Evolutionary conservation across 2,888 invertebrate genomes (phyloP).

Genomic region (Chrysolina haemoptera): DNA sequence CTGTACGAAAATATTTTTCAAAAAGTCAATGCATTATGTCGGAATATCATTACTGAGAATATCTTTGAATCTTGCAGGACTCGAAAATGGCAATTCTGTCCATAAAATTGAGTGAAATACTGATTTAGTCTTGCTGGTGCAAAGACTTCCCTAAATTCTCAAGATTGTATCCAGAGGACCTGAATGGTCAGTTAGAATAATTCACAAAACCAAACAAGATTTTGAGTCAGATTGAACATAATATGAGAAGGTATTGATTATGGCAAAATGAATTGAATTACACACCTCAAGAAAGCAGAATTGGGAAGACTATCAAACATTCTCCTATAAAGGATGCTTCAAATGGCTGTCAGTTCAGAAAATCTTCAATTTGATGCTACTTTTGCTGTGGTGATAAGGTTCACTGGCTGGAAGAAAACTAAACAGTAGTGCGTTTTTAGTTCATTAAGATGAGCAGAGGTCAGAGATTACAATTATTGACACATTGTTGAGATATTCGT

Average conservation of each 20-base stretch:
- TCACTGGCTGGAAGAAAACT: constrained; percentile 5
- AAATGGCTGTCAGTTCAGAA: neutral
- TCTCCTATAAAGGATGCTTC: neutral
- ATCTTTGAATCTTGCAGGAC: too few species aligned
- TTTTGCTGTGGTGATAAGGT: neutral
- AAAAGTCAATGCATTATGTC: too few species aligned
- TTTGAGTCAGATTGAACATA: too few species aligned
- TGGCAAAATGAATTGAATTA: neutral
- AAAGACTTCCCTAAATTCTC: too few species aligned
- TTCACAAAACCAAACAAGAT: too few species aligned
- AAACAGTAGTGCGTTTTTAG: neutral
- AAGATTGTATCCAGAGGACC: too few species aligned
- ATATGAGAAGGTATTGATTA: neutral
- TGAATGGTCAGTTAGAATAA: too few species aligned
- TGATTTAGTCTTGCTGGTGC: too few species aligned
- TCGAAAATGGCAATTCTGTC: too few species aligned
- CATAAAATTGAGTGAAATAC: too few species aligned
- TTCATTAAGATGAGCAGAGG: constrained; percentile 21
- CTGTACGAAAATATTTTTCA: too few species aligned
- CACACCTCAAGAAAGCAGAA: neutral
- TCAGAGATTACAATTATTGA: constrained; percentile 27
- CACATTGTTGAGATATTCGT: neutral
- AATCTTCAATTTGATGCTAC: neutral
- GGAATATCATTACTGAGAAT: too few species aligned
- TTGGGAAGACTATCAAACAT: neutral